phyloP scores from a whole-genome alignment of 2,797 vertebrate species.

The Mormyrus hasselquistii region DNA sequence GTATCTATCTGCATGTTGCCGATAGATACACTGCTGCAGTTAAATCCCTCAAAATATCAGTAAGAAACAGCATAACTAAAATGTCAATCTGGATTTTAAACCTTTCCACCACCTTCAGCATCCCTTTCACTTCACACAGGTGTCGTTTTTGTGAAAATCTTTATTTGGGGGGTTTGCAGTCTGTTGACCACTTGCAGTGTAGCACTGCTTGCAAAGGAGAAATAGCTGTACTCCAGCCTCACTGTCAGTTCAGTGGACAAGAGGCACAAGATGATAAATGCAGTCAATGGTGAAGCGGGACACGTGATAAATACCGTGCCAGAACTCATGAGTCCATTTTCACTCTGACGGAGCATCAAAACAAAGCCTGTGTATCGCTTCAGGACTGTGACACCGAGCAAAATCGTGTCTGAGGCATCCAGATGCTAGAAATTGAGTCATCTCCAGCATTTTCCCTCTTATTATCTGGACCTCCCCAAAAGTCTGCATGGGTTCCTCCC shows the following conservation, averaged over 20 bases:
- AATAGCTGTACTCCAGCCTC: conserved; percentile 46
- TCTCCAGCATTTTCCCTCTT: background rate
- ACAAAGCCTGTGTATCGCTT: conserved; percentile 1
- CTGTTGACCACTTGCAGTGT: background rate
- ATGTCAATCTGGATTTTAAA: background rate
- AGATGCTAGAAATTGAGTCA: background rate
- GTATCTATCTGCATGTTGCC: background rate
- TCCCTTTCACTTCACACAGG: background rate
- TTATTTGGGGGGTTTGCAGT: background rate
- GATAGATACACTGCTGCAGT: background rate
- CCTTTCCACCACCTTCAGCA: background rate
- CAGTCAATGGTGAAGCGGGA: conserved; percentile 52
- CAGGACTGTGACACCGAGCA: conserved; percentile 8
- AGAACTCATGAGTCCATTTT: conserved; percentile 31
- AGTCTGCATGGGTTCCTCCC: background rate
- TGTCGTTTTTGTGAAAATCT: background rate
- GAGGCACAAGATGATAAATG: conserved; percentile 47
- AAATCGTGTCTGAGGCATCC: background rate
- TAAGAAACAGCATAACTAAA: background rate
- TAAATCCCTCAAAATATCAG: background rate
- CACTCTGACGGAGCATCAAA: conserved; percentile 13
- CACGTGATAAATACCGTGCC: conserved; percentile 38
- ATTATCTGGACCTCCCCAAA: background rate
- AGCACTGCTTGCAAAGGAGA: conserved; percentile 36
- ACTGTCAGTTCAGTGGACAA: conserved; percentile 48